Evolutionary conservation across 2,888 invertebrate species (phyloP), one percentile per base, ranked within the genome.

Genomic region (Poecilobothrus nobilitatus): DNA sequence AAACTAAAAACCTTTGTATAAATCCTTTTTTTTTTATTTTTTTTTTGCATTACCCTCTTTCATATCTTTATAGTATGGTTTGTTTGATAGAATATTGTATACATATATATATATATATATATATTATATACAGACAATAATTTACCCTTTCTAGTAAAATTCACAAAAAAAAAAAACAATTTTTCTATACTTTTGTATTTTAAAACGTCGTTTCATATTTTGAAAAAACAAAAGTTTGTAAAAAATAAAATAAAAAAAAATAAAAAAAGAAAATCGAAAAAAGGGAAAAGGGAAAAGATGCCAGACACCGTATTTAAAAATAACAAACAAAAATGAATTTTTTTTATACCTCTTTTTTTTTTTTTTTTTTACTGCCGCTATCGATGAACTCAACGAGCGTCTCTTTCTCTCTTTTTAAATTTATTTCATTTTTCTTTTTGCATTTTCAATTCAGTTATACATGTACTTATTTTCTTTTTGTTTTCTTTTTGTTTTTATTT

Each of bases 381-480:
- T 53, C 53, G 53, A 27, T 27, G 27, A 53, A 53, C 53, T 53
- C 53, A 53, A 53, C 15, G 2, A 1, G 53, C 53, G 12, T 53
- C 53, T 18, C 53, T 18, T 18, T 15, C 15, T n/a, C 15, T 41
- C 12, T 41, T 41, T 53, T n/a, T 53, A 12, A 15, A 15, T 53
- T 53, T 53, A 10, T 37, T 37, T 37, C 12, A 37, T 37, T 37
- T 37, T 37, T 37, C 37, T 8, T 53, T 44, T 53, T 53, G 53
- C 53, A 18, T 53, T 53, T 53, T 53, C 53, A 53, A 53, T 53
- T 53, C n/a, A 53, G 41, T 41, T n/a, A n/a, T n/a, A n/a, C n/a
- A n/a, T n/a, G n/a, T n/a, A n/a, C n/a, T n/a, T n/a, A n/a, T 44
- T 9, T 44, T 44, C 10, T 44, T 44, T 15, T 53, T 53, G 53